Evolutionary conservation across 2,113 vertebrate species (phyloP), one percentile per base, ranked within the genome.

Genomic region (Entelurus aequoreus): DNA sequence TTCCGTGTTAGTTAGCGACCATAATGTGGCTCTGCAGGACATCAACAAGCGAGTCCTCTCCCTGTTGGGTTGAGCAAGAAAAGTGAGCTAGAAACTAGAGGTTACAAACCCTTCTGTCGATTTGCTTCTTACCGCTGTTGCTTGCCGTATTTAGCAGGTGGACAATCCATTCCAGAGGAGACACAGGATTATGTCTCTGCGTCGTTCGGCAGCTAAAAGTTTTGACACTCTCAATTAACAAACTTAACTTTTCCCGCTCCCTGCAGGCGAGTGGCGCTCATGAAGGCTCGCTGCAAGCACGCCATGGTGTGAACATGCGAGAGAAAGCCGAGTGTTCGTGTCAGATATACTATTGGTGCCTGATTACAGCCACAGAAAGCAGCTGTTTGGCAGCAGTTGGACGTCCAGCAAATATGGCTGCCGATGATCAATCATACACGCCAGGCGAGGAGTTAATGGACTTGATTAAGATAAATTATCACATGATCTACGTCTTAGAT

Each of bases 171-270:
- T 83, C 84, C 73, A 71, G 72, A 74, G 19, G 72, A 85, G 76
- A 83, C 76, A 55, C 81, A 71, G 79, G 83, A 82, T 83, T 83
- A 77, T 72, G 77, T 78, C 73, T 78, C 74, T 68, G 78, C 74
- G 81, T 85, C 79, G 79, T 62, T 80, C 71, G 59, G 66, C 71
- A 72, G 80, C 77, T 78, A 75, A 83, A 84, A 80, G 78, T 85
- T 85, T 80, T 86, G 85, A 87, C 74, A 86, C 19, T 19, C 77
- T 81, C 74, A 84, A 81, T 78, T 82, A 80, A 75, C 80, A 86
- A 80, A 81, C 78, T 84, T 84, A 80, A 83, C 65, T 83, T 85
- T 73, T 61, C 77, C 62, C 62, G 72, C 68, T 88, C 78, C 74
- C 72, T 67, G 51, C 68, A 68, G 82, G 63, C 75, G 78, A 76